These are phyloP conservation scores for Lepidocyrtoides sp. DNA, from an alignment of 2,888 invertebrate genomes.

Conservation along the genomic window DNA sequence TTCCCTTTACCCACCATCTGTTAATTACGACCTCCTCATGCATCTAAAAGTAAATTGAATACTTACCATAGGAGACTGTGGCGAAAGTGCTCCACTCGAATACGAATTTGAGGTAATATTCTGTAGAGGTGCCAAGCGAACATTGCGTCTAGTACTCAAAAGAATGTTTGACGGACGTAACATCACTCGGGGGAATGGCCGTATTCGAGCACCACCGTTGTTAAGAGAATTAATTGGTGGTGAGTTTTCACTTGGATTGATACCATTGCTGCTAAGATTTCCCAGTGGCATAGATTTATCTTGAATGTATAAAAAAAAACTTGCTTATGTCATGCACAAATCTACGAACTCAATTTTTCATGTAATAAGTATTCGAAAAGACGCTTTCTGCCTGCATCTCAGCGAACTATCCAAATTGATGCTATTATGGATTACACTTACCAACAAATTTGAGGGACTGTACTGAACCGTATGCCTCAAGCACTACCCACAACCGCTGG, in stretches of 20 bases:
- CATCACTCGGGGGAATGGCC: too few species aligned
- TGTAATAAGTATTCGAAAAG: too few species aligned
- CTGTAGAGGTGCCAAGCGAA: constrained; percentile 28
- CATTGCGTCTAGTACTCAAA: constrained; percentile 26
- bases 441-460: constrained; percentile 71
- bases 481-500: constrained; percentile 70
- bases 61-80: background rate
- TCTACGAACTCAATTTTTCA: too few species aligned
- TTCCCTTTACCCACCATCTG: background rate
- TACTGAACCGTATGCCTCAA: constrained; percentile 80
- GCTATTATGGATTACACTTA: too few species aligned
- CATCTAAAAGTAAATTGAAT: background rate
- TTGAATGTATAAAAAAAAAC: too few species aligned
- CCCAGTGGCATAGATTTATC: constrained; percentile 41
- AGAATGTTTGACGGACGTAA: background rate
- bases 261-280: background rate
- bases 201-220: too few species aligned
- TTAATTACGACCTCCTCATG: background rate
- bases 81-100: background rate
- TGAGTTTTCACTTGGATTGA: too few species aligned
- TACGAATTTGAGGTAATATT: background rate
- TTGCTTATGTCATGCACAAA: too few species aligned
- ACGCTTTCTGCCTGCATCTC: too few species aligned
- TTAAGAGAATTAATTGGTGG: background rate
- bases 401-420: too few species aligned